A percentile compares a stretch with the other conserved stretches of the same genome.
Evolutionary conservation across 2,888 invertebrate genomes (phyloP).

Genomic region (Lamproptera curius): DNA sequence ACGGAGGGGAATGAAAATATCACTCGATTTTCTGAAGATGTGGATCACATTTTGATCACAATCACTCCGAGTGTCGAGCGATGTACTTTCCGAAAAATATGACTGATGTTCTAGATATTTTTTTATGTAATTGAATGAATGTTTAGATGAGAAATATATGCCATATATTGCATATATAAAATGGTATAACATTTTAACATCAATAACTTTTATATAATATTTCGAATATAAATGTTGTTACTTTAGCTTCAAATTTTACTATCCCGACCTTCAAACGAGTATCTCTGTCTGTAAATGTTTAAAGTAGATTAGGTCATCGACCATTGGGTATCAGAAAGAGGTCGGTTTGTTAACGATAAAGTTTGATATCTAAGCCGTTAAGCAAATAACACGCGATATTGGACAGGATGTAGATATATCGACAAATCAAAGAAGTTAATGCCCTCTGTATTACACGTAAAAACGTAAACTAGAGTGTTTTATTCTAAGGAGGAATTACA

Average conservation of each 20-base stretch:
- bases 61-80: no score
- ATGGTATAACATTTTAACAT: neutral
- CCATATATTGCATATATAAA: neutral
- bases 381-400: conserved; percentile 17
- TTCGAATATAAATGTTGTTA: no score
- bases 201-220: no score
- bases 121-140: no score
- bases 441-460: neutral
- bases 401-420: conserved; percentile 20
- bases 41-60: no score
- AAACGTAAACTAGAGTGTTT: no score
- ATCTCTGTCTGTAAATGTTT: neutral
- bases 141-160: no score
- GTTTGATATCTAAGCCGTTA: conserved; percentile 15
- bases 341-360: conserved; percentile 18
- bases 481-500: no score
- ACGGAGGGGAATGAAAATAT: no score
- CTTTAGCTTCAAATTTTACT: neutral
- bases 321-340: conserved; percentile 16
- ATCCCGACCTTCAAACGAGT: conserved; percentile 6
- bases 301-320: conserved; percentile 19
- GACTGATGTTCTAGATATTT: no score
- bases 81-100: no score
- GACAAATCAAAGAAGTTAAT: neutral
- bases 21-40: no score